phyloP scores from a whole-genome alignment of 2,113 vertebrate species.

The Nanorana parkeri region DNA sequence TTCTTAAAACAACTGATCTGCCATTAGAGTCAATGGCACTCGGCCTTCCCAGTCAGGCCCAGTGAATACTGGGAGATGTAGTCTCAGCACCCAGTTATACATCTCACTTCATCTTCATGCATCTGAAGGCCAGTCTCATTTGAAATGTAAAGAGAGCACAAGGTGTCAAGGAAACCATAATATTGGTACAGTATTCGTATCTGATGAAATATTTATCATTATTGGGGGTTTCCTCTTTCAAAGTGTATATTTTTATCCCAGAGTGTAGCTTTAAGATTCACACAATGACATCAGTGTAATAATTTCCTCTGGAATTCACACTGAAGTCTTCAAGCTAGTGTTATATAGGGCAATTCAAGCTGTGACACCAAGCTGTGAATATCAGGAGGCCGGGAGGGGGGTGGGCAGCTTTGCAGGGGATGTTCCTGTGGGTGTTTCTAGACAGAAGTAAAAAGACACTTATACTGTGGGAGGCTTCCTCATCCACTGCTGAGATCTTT shows the following conservation, averaged over 20 bases:
- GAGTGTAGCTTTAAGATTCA: background rate
- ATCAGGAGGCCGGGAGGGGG: background rate
- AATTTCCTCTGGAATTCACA: conserved; percentile 7
- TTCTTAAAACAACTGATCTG: too few relatives aligned
- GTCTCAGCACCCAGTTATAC: too few relatives aligned
- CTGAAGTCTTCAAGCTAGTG: background rate
- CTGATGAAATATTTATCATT: too few relatives aligned
- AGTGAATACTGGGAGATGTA: too few relatives aligned
- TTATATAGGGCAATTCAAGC: background rate
- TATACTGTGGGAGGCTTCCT: background rate
- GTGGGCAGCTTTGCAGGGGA: background rate
- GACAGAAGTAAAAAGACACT: background rate
- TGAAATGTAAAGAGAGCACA: too few relatives aligned
- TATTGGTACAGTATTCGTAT: too few relatives aligned
- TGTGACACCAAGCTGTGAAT: conserved; percentile 21
- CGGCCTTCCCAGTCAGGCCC: too few relatives aligned
- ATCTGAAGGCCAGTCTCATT: too few relatives aligned
- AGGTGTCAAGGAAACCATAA: too few relatives aligned
- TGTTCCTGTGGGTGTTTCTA: background rate
- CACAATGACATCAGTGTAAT: background rate
- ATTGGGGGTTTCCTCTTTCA: too few relatives aligned
- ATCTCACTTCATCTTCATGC: too few relatives aligned
- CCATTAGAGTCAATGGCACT: too few relatives aligned
- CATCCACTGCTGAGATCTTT: background rate
- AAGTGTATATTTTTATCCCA: background rate